Percentiles rank a stretch among this genome's conserved stretches.
phyloP scores from a whole-genome alignment of 2,888 invertebrate species.

The Aspidiotus rigidus region DNA sequence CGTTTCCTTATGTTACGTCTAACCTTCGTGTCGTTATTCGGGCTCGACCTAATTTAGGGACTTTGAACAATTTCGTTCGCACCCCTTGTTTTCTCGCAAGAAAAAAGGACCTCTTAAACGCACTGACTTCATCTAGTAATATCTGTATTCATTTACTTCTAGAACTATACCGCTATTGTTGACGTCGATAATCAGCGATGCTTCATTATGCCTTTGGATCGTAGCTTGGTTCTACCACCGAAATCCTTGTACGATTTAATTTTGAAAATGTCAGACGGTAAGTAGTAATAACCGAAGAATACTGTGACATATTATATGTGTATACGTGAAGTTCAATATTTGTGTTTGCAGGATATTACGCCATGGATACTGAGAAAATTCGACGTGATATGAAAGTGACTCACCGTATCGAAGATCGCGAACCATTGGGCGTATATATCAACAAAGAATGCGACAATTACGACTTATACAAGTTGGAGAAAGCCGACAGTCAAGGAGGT shows the following conservation, averaged over 20 bases:
- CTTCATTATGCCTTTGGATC: constrained; percentile 83
- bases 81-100: too few relatives aligned
- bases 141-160: constrained; percentile 30
- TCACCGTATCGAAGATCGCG: constrained; percentile 58
- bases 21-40: too few relatives aligned
- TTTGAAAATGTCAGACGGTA: constrained; percentile 63
- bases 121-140: too few relatives aligned
- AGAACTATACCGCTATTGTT: constrained; percentile 67
- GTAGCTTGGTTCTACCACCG: constrained; percentile 66
- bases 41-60: too few relatives aligned
- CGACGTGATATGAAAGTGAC: constrained; percentile 66
- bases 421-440: constrained; percentile 59
- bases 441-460: constrained; percentile 58
- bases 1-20: too few relatives aligned
- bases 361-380: constrained; percentile 69
- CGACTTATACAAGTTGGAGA: constrained; percentile 65
- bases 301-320: neutral
- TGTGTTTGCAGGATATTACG: constrained; percentile 55
- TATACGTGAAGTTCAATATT: neutral
- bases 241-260: constrained; percentile 68
- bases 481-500: constrained; percentile 54
- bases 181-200: constrained; percentile 67
- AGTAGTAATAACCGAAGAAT: constrained; percentile 32
- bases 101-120: too few relatives aligned
- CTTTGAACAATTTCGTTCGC: too few relatives aligned